phyloP scores from a whole-genome alignment of 37 sponge, comb jelly and placozoan genomes.

The Eunapius fragilis region DNA sequence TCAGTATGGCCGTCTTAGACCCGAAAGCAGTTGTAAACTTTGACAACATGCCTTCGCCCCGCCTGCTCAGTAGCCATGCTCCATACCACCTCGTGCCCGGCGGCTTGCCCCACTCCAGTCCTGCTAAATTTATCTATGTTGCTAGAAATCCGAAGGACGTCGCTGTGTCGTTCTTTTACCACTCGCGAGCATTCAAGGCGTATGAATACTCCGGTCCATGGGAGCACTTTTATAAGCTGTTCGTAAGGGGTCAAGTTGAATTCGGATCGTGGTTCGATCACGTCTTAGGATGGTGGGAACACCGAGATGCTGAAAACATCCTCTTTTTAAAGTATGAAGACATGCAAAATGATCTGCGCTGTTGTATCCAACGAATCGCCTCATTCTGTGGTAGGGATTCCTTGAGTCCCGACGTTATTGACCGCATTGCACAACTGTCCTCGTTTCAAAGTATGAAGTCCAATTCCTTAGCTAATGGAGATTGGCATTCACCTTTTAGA shows the following conservation, averaged over 20 bases:
- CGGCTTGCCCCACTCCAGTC: conserved; percentile 38
- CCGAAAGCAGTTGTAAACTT: not conserved
- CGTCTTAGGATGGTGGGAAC: conserved; percentile 49
- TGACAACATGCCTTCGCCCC: conserved; percentile 37
- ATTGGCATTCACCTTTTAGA: conserved; percentile 12
- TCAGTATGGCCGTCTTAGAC: not conserved
- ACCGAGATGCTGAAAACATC: conserved; percentile 40
- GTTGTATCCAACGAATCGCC: conserved; percentile 13
- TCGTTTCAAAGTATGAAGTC: conserved; percentile 53
- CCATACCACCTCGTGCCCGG: conserved; percentile 55
- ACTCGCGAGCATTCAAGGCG: conserved; percentile 13
- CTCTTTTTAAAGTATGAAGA: conserved; percentile 72
- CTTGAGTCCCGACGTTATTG: conserved; percentile 26
- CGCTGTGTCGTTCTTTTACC: conserved; percentile 57
- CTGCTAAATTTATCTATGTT: conserved; percentile 72
- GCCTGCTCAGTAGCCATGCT: conserved; percentile 65
- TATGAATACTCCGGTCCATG: conserved; percentile 2
- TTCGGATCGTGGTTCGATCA: conserved; percentile 68
- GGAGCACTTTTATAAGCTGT: conserved; percentile 27
- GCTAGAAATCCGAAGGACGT: conserved; percentile 75
- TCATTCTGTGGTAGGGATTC: conserved; percentile 23
- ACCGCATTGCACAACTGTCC: conserved; percentile 11
- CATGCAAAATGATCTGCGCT: conserved; percentile 44
- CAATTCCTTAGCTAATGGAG: conserved; percentile 20
- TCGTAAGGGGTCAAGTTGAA: conserved; percentile 14